phyloP scores from a whole-genome alignment of 2,888 invertebrate species.

The Metellina segmentata region DNA sequence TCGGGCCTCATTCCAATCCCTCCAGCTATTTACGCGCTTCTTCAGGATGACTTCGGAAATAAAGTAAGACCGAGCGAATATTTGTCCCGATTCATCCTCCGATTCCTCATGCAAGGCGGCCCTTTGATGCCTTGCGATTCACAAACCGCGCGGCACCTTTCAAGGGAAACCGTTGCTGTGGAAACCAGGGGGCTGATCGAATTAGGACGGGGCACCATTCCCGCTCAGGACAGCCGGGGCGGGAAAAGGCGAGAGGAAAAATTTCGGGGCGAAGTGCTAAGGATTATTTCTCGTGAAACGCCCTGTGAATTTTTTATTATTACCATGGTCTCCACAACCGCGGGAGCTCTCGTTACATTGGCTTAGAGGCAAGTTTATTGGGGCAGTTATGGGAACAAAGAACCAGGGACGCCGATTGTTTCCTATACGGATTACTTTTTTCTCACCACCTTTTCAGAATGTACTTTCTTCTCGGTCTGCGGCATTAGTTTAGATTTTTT shows the following conservation, averaged over 20 bases:
- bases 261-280: conserved; percentile 12
- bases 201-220: conserved; percentile 35
- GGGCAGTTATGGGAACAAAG: conserved; percentile 23
- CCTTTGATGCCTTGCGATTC: neutral
- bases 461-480: neutral
- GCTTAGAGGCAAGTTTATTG: conserved; percentile 16
- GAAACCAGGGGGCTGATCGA: conserved; percentile 17
- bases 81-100: too few relatives aligned
- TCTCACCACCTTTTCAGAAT: neutral
- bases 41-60: too few relatives aligned
- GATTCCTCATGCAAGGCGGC: neutral
- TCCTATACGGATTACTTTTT: neutral
- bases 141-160: conserved; percentile 2
- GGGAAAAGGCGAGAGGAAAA: neutral
- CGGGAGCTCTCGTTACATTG: conserved; percentile 5
- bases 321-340: neutral
- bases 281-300: conserved; percentile 15
- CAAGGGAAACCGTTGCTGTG: neutral
- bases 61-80: too few relatives aligned
- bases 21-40: too few relatives aligned
- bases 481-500: neutral
- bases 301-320: neutral
- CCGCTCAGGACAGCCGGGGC: neutral
- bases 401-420: neutral
- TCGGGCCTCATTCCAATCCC: too few relatives aligned